A percentile compares a stretch with the other conserved stretches of the same genome.
Evolutionary conservation across 2,113 vertebrate genomes (phyloP).

Genomic region (Daboia siamensis): DNA sequence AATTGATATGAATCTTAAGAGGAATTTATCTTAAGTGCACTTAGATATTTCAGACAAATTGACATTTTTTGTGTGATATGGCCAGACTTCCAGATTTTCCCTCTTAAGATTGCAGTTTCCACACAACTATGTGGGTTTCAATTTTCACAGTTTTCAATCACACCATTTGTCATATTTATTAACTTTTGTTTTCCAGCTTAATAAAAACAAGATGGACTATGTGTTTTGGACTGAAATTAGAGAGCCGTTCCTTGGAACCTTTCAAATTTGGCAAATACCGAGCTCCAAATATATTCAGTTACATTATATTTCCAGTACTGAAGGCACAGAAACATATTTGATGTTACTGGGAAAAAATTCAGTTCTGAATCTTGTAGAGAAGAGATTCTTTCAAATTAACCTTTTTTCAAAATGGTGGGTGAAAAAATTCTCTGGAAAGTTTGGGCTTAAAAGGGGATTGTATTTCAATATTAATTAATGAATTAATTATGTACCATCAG

Average conservation of each 20-base stretch:
- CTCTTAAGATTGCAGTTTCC: neutral
- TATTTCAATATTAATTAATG: neutral
- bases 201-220: neutral
- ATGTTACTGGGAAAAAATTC: neutral
- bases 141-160: neutral
- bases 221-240: neutral
- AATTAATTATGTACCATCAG: neutral
- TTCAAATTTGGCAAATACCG: neutral
- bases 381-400: neutral
- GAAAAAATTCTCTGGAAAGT: neutral
- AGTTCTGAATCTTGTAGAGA: neutral
- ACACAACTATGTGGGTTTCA: neutral
- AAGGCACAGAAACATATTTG: neutral
- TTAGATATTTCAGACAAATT: neutral
- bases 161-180: neutral
- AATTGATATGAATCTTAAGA: neutral
- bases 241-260: neutral
- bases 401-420: neutral
- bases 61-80: neutral
- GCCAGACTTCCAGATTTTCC: neutral
- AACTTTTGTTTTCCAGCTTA: neutral
- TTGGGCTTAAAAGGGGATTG: neutral
- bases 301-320: neutral
- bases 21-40: neutral
- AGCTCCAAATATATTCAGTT: neutral